These are phyloP conservation scores for Xestia sexstrigata DNA, from an alignment of 2,888 invertebrate genomes.

Conservation along the genomic window DNA sequence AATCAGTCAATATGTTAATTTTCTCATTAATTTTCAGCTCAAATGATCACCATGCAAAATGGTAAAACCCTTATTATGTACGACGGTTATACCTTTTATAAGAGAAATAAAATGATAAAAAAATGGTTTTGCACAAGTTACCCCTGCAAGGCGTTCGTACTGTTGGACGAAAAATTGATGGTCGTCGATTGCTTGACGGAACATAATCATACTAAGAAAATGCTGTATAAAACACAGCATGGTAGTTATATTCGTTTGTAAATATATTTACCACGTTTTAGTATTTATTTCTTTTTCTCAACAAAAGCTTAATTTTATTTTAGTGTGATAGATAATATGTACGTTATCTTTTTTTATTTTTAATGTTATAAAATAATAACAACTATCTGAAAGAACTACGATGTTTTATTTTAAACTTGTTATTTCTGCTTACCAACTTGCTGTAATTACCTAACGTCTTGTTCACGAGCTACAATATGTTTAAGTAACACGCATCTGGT, in stretches of 20 bases:
- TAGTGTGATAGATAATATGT: background rate
- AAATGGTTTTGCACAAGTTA: conserved; percentile 54
- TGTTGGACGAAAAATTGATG: conserved; percentile 7
- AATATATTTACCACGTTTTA: background rate
- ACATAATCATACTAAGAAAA: conserved; percentile 38
- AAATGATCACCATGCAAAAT: conserved; percentile 54
- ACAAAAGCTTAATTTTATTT: background rate
- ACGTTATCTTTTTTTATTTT: background rate
- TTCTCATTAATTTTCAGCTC: conserved; percentile 32
- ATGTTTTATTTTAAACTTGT: background rate
- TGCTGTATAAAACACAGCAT: background rate
- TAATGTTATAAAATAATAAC: background rate
- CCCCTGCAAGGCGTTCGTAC: conserved; percentile 48
- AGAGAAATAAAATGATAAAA: background rate
- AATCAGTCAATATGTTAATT: background rate
- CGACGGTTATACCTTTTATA: conserved; percentile 58
- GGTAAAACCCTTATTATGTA: conserved; percentile 47
- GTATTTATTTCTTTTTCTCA: background rate
- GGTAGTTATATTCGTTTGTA: conserved; percentile 36
- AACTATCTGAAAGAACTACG: background rate
- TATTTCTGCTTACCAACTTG: background rate
- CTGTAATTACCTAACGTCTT: background rate
- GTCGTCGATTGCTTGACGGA: background rate
- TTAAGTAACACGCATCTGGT: background rate
- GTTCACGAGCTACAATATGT: background rate